A percentile compares a stretch with the other conserved stretches of the same genome.
phyloP scores from a whole-genome alignment of 2,113 vertebrate genomes.

The Dermatemys mawii region DNA sequence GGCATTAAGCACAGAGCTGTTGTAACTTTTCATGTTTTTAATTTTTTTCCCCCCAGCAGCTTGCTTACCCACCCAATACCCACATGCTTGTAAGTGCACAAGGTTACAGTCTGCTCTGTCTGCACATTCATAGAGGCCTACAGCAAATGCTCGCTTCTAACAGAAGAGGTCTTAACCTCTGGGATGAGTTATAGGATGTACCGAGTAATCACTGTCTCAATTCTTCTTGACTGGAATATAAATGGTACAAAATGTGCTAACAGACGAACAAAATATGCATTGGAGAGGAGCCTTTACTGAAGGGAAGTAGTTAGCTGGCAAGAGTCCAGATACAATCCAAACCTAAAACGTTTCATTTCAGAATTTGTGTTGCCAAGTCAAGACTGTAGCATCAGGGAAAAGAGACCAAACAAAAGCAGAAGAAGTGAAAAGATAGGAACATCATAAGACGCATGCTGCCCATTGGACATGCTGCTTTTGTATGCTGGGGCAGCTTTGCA shows the following conservation, averaged over 20 bases:
- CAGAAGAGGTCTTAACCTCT: background rate
- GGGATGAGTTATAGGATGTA: background rate
- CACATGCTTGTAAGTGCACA: background rate
- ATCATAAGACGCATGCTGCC: background rate
- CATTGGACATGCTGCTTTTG: background rate
- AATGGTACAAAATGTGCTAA: background rate
- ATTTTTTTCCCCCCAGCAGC: background rate
- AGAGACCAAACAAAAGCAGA: background rate
- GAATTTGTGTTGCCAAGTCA: background rate
- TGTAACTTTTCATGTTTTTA: slow-evolving; percentile 20
- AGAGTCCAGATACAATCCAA: background rate
- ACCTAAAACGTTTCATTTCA: background rate
- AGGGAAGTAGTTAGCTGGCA: background rate
- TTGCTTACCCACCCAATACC: background rate
- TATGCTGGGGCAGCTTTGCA: background rate
- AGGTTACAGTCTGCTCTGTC: background rate
- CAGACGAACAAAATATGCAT: background rate
- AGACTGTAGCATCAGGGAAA: background rate
- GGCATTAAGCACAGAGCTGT: background rate
- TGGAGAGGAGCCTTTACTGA: background rate
- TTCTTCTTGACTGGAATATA: background rate
- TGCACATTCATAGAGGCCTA: background rate
- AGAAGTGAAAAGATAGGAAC: too few species aligned
- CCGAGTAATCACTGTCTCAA: background rate
- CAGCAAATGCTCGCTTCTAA: background rate